These are phyloP conservation scores for Nibea albiflora DNA, from an alignment of 2,113 vertebrate species.

Conservation along the genomic window DNA sequence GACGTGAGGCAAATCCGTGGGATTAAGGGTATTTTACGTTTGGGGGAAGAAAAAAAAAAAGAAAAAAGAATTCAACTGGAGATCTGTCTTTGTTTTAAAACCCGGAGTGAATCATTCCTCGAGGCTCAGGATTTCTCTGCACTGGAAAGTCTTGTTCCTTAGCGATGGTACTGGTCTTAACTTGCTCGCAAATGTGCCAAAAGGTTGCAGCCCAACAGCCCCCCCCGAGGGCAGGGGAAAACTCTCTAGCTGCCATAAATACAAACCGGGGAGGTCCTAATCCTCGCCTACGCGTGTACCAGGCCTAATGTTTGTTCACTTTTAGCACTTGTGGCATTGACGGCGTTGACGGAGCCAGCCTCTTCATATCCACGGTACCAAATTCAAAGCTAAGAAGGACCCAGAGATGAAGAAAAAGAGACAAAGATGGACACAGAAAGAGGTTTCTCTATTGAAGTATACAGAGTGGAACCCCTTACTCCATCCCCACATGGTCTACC, in stretches of 20 bases:
- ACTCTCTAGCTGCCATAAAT: slow-evolving; percentile 40
- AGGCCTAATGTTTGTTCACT: slow-evolving; percentile 15
- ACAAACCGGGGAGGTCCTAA: slow-evolving; percentile 7
- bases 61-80: no score
- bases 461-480: slow-evolving; percentile 51
- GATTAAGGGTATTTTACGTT: neutral
- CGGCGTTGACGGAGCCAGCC: neutral
- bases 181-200: slow-evolving; percentile 51
- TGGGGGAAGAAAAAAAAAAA: neutral
- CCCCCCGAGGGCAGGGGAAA: slow-evolving; percentile 43
- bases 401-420: neutral
- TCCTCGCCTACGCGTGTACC: neutral
- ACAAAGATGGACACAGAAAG: neutral
- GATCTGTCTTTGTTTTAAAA: neutral
- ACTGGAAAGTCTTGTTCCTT: slow-evolving; percentile 52
- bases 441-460: slow-evolving; percentile 48
- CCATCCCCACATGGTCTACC: slow-evolving; percentile 56
- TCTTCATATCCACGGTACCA: neutral
- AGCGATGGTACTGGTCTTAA: slow-evolving; percentile 37
- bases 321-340: slow-evolving; percentile 1
- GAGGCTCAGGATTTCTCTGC: slow-evolving; percentile 40
- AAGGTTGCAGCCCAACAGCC: slow-evolving; percentile 30
- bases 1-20: neutral
- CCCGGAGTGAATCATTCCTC: neutral
- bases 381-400: neutral